A percentile compares a stretch with the other conserved stretches of the same genome.
Conservation (phyloP, 2,888 invertebrate genomes). For the Coleophora flavipennella region DNA sequence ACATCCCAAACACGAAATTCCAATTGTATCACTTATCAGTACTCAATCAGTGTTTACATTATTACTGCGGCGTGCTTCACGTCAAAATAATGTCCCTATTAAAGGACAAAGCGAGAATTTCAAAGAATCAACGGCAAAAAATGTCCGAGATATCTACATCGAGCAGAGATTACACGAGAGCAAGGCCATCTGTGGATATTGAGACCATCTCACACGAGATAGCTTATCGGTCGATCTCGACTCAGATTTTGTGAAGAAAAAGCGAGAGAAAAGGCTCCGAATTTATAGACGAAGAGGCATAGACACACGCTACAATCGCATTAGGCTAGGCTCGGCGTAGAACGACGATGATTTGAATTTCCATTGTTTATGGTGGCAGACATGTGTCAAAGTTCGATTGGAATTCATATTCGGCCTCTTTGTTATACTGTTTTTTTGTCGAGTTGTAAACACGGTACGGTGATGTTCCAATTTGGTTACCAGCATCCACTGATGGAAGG, state of each 20-base stretch:
- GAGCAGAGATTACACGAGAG: conserved; percentile 57
- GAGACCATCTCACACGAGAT: conserved; percentile 69
- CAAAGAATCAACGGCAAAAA: conserved; percentile 66
- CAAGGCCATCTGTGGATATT: conserved; percentile 72
- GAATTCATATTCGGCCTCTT: conserved; percentile 72
- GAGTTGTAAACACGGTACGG: conserved; percentile 68
- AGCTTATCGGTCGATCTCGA: conserved; percentile 64
- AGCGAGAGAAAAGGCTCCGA: conserved; percentile 67
- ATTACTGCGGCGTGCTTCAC: conserved; percentile 56
- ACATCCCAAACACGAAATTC: conserved; percentile 37
- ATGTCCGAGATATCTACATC: conserved; percentile 58
- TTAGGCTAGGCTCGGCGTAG: conserved; percentile 55
- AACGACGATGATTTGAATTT: conserved; percentile 69
- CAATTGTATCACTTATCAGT: conserved; percentile 66
- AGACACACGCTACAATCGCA: conserved; percentile 64
- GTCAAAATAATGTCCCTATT: conserved; percentile 73
- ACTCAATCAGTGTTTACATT: conserved; percentile 69
- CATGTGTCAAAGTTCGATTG: conserved; percentile 73
- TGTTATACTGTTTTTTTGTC: conserved; percentile 64
- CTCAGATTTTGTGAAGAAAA: conserved; percentile 68
- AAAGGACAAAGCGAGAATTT: conserved; percentile 61
- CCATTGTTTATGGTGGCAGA: conserved; percentile 74
- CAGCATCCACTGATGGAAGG: conserved; percentile 48
- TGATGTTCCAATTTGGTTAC: conserved; percentile 72
- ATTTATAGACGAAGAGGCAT: conserved; percentile 65